Evolutionary conservation across 2,888 invertebrate species (phyloP).

Genomic region (Antheraea yamamai): DNA sequence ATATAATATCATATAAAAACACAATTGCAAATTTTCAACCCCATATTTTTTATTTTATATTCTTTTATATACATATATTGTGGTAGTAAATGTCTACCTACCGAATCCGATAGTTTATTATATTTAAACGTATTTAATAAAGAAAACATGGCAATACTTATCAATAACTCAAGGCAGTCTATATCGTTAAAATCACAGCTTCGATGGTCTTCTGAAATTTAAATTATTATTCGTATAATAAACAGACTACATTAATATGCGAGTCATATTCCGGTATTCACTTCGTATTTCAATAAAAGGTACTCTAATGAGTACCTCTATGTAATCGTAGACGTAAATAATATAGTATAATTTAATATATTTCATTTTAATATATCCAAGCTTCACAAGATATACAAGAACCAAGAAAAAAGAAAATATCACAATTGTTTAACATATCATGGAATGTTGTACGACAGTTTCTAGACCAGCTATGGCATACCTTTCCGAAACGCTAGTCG

Average conservation of each 20-base stretch:
- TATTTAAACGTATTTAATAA: neutral
- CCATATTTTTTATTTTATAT: too few species aligned
- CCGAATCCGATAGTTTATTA: neutral
- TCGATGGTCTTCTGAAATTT: conserved; percentile 56
- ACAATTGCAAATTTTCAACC: too few species aligned
- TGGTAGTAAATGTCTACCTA: too few species aligned
- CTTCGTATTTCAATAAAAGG: neutral
- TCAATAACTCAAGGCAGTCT: conserved; percentile 65
- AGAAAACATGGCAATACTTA: conserved; percentile 45
- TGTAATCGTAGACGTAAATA: neutral
- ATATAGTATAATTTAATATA: neutral
- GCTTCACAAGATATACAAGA: neutral
- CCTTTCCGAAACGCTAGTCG: too few species aligned
- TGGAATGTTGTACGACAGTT: too few species aligned
- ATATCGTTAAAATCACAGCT: conserved; percentile 78
- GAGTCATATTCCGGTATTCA: neutral
- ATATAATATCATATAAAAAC: too few species aligned
- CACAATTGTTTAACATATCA: too few species aligned
- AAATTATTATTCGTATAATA: conserved; percentile 10
- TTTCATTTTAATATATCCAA: neutral
- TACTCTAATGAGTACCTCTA: too few species aligned
- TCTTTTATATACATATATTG: too few species aligned
- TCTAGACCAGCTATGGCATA: too few species aligned
- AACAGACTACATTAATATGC: neutral
- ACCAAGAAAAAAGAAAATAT: too few species aligned